Percentiles rank a stretch among this genome's conserved stretches.
These are phyloP conservation scores for Polydesmus complanatus DNA, from an alignment of 2,888 invertebrate genomes.

Conservation along the genomic window DNA sequence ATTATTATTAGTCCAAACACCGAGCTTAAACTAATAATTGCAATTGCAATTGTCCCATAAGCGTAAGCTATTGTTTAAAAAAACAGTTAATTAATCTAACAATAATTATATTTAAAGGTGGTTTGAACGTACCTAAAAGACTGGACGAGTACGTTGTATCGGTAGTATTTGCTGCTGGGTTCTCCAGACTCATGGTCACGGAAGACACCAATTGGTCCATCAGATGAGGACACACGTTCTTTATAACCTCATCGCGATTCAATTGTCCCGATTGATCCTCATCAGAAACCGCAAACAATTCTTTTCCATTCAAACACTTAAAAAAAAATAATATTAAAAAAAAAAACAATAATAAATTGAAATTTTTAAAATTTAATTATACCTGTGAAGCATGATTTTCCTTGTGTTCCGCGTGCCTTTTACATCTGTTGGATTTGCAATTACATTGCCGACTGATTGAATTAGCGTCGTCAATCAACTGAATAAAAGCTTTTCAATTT, in stretches of 20 bases:
- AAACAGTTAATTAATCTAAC: background rate
- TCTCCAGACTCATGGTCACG: background rate
- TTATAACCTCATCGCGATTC: background rate
- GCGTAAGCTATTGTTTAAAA: conserved; percentile 20
- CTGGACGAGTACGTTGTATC: background rate
- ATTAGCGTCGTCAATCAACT: background rate
- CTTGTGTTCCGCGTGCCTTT: background rate
- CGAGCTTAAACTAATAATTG: conserved; percentile 33
- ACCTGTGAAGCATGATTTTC: too few relatives aligned
- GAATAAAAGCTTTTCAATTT: background rate
- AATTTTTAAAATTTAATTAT: too few relatives aligned
- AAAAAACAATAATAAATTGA: background rate
- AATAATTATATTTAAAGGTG: too few relatives aligned
- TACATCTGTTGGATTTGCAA: background rate
- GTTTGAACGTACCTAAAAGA: background rate
- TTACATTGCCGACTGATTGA: background rate
- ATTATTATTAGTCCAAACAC: conserved; percentile 29
- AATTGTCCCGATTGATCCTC: background rate
- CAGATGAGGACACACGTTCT: background rate
- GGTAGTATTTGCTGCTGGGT: background rate
- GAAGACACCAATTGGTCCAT: background rate
- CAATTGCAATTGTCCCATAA: conserved; percentile 31
- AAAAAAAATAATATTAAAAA: background rate
- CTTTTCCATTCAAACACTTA: background rate
- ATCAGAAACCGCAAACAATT: background rate